Base-by-base conservation (phyloP, 2,888 invertebrate genomes). In the Lasioglossum villosulum region DNA sequence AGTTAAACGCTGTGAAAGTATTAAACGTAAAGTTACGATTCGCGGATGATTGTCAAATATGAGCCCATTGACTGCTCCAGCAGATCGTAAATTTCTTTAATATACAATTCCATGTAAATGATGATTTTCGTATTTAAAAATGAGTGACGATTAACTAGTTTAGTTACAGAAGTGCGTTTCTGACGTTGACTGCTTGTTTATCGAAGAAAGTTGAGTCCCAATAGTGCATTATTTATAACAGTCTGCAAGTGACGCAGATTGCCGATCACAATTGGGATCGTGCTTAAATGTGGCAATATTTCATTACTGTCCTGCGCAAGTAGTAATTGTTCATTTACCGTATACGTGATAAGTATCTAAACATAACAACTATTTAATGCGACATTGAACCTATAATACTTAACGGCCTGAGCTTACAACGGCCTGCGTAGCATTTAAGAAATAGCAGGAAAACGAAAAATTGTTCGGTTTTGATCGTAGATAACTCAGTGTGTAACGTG, bases 31-130 rank as follows among this genome's bases (percentile, higher is more conserved):
- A 82, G 70, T 71, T 83, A 90, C 91, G 90, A 91, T 89, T 93
- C 89, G 83, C 56, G 92, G 91, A 92, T 93, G 92, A 91, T 81
- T 80, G 93, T 93, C 93, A 90, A 89, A 86, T 80, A 80, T 93
- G 93, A 94, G 94, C 95, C 94, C 93, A 87, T 85, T 92, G 94
- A 91, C 93, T 92, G 92, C 91, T 92, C 90, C 90, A 90, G 30
- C 71, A 74, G 82, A 39, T 78, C 85, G 86, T 82, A 83, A 72
- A 83, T 84, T 85, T 90, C 85, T 76, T 86, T 71, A 80, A 90
- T 87, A 52, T 82, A 16, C 34, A 30, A 70, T 75, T 82, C 45
- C 73, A 23, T 79, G 34, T 73, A 77, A 72, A 12, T 14, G 16
- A 59, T 39, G 30, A 80, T 70, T 45, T 39, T n/a, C 52, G 14